phyloP scores from a whole-genome alignment of 2,888 invertebrate genomes.

The Agriopis leucophaearia region DNA sequence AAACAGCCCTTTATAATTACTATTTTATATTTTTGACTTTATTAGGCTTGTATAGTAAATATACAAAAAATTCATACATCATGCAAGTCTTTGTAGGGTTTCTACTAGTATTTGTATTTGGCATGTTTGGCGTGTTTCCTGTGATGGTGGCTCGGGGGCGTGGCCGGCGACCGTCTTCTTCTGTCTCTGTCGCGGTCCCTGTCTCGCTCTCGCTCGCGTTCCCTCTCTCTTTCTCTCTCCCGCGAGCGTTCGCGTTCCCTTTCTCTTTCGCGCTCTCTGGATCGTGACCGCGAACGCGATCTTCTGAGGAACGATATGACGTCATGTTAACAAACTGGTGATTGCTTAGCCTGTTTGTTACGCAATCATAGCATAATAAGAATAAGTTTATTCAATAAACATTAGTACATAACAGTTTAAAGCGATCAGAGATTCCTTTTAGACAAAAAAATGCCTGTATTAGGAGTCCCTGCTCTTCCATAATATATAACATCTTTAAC shows the following conservation, averaged over 20 bases:
- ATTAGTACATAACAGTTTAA: no score
- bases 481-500: no score
- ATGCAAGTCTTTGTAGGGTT: neutral
- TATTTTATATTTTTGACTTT: no score
- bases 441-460: no score
- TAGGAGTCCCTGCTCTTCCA: no score
- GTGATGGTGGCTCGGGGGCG: conserved; percentile 76
- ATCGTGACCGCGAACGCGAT: conserved; percentile 71
- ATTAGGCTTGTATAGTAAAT: neutral
- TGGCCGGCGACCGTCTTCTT: conserved; percentile 73
- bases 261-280: conserved; percentile 63
- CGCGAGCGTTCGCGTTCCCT: conserved; percentile 64
- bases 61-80: neutral
- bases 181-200: conserved; percentile 64
- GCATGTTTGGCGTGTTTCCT: conserved; percentile 77
- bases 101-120: conserved; percentile 75
- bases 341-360: no score
- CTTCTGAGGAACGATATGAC: conserved; percentile 56
- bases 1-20: no score
- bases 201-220: conserved; percentile 62
- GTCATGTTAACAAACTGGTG: conserved; percentile 1
- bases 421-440: no score
- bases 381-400: no score
- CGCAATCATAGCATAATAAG: no score
- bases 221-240: conserved; percentile 61